Evolutionary conservation across 2,797 vertebrate species (phyloP).

Genomic region (Adrianichthys oophorus): DNA sequence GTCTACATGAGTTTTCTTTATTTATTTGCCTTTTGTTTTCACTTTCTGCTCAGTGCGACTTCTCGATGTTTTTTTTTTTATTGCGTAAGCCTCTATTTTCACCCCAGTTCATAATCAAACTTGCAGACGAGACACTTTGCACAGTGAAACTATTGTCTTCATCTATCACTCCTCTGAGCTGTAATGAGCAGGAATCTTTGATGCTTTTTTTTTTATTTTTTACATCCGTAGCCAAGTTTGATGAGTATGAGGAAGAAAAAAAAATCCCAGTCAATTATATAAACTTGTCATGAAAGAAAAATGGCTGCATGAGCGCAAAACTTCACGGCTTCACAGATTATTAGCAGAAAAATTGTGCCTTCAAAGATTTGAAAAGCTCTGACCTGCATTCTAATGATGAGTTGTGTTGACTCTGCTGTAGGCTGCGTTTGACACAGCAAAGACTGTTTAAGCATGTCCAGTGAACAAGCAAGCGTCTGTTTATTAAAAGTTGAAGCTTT

Average conservation of each 20-base stretch:
- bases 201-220: constrained; percentile 4
- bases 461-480: neutral
- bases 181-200: constrained; percentile 25
- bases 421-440: constrained; percentile 2
- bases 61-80: constrained; percentile 14
- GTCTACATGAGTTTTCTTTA: neutral
- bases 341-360: constrained; percentile 8
- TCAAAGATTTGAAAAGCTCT: neutral
- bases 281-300: constrained; percentile 12
- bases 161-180: constrained; percentile 18
- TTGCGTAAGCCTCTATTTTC: constrained; percentile 23
- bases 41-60: constrained; percentile 8
- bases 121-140: constrained; percentile 7
- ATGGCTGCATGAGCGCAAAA: neutral
- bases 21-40: constrained; percentile 3
- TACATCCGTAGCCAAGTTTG: constrained; percentile 20
- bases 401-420: neutral
- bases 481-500: neutral
- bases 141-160: constrained; percentile 5
- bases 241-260: constrained; percentile 6
- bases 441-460: neutral
- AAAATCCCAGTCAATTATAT: constrained; percentile 14
- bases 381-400: constrained; percentile 10
- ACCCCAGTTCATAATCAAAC: constrained; percentile 18
- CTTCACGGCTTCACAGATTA: constrained; percentile 25